These are phyloP conservation scores for Variabilichromis moorii DNA, from an alignment of 2,113 vertebrate species.

Conservation along the genomic window DNA sequence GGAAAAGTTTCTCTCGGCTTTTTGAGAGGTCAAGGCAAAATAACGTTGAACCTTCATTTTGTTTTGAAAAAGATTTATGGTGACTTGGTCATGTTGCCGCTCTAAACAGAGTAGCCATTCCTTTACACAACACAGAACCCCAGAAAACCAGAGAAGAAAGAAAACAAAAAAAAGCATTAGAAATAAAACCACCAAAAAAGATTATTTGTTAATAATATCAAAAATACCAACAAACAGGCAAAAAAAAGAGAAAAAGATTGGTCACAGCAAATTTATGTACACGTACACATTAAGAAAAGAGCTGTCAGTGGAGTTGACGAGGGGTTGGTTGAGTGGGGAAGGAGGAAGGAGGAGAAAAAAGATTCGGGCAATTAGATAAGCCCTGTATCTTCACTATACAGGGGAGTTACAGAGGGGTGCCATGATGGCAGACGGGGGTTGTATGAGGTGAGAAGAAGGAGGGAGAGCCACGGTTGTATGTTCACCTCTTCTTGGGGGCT, in stretches of 20 bases:
- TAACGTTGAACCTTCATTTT: slow-evolving; percentile 1
- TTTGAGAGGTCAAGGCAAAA: slow-evolving; percentile 43
- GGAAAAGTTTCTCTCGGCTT: not conserved
- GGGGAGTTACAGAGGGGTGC: slow-evolving; percentile 49
- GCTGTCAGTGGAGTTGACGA: slow-evolving; percentile 43
- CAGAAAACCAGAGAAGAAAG: slow-evolving; percentile 28
- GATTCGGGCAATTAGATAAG: slow-evolving; percentile 43
- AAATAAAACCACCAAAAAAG: slow-evolving; percentile 45
- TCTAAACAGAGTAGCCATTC: slow-evolving; percentile 7
- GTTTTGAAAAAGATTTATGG: slow-evolving; percentile 19
- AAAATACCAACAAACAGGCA: slow-evolving; percentile 69
- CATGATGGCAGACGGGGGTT: slow-evolving; percentile 10
- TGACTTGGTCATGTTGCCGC: not conserved
- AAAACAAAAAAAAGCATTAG: slow-evolving; percentile 28
- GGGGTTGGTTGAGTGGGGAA: not conserved
- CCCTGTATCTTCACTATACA: slow-evolving; percentile 45
- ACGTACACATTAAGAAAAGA: slow-evolving; percentile 73
- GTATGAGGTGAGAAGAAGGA: not conserved
- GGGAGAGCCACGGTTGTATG: not conserved
- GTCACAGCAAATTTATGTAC: slow-evolving; percentile 76
- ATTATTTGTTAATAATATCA: slow-evolving; percentile 60
- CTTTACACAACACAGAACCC: slow-evolving; percentile 26
- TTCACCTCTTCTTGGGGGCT: slow-evolving; percentile 71
- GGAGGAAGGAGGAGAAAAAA: not conserved
- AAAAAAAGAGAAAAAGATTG: slow-evolving; percentile 51